Evolutionary conservation across 2,113 vertebrate species (phyloP).

Genomic region (Ramphastos sulfuratus): DNA sequence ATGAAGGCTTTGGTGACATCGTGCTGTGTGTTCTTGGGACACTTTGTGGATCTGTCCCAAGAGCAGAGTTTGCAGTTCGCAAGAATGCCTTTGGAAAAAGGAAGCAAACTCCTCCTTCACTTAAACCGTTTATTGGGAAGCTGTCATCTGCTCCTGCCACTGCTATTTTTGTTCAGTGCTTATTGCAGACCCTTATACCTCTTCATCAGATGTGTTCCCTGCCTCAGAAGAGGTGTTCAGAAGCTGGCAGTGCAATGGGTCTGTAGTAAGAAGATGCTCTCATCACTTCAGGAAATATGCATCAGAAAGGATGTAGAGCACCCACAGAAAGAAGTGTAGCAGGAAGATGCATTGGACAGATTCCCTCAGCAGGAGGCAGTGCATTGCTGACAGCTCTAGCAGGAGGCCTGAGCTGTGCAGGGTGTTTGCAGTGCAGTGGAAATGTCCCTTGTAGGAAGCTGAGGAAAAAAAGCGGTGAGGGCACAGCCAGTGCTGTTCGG

Average conservation of each 20-base stretch:
- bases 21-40: constrained; percentile 16
- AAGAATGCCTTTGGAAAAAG: not conserved
- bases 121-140: constrained; percentile 32
- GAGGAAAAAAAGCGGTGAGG: not conserved
- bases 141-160: constrained; percentile 36
- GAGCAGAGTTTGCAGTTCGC: not conserved
- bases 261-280: constrained; percentile 39
- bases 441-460: not conserved
- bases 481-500: not conserved
- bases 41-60: not conserved
- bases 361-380: not conserved
- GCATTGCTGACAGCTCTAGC: not conserved
- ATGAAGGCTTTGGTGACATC: constrained; percentile 41
- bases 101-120: constrained; percentile 10
- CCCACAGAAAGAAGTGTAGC: not conserved
- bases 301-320: constrained; percentile 8
- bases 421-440: not conserved
- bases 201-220: constrained; percentile 24
- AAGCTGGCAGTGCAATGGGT: constrained; percentile 5
- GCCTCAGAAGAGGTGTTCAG: not conserved
- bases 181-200: constrained; percentile 15
- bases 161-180: not conserved
- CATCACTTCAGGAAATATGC: constrained; percentile 18
- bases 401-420: not conserved
- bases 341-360: constrained; percentile 38